Conservation (phyloP, 2,888 invertebrate genomes). For the Melanostoma mellinum region DNA sequence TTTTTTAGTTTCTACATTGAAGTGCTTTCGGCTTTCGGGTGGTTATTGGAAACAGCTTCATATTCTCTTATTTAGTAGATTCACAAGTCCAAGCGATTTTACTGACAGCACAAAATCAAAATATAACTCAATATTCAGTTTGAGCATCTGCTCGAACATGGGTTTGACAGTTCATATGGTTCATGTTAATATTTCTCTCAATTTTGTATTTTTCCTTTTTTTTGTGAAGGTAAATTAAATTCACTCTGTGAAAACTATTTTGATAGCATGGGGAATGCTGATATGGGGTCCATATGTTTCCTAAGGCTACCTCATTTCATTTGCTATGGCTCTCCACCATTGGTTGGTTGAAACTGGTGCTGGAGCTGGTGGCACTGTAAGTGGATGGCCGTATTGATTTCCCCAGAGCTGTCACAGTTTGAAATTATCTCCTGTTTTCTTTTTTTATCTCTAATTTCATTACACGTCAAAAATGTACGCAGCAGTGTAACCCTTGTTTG, state of each 20-base stretch:
- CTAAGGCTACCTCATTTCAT: not conserved
- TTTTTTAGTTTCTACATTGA: conserved; percentile 14
- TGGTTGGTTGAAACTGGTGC: not conserved
- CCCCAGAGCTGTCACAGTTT: conserved; percentile 9
- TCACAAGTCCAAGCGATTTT: conserved; percentile 25
- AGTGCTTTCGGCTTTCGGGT: conserved; percentile 11
- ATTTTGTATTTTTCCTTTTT: not conserved
- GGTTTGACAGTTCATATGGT: conserved; percentile 48
- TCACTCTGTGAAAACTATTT: conserved; percentile 6
- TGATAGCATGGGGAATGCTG: not conserved
- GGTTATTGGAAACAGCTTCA: conserved; percentile 7
- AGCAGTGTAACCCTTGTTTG: conserved; percentile 15
- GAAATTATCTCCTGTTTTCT: not conserved
- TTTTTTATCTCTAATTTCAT: conserved; percentile 6
- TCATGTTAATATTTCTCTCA: conserved; percentile 2
- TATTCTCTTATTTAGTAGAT: not conserved
- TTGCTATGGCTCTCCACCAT: not conserved
- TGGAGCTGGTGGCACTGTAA: too few relatives aligned
- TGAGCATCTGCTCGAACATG: conserved; percentile 31
- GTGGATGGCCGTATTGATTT: conserved; percentile 4
- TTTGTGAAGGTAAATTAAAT: not conserved
- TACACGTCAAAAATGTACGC: not conserved
- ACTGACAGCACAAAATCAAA: conserved; percentile 22
- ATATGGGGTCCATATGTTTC: conserved; percentile 3
- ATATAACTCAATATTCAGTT: conserved; percentile 12